Conservation (phyloP, 1,140 invertebrate genomes). For the Coboldia fuscipes region DNA sequence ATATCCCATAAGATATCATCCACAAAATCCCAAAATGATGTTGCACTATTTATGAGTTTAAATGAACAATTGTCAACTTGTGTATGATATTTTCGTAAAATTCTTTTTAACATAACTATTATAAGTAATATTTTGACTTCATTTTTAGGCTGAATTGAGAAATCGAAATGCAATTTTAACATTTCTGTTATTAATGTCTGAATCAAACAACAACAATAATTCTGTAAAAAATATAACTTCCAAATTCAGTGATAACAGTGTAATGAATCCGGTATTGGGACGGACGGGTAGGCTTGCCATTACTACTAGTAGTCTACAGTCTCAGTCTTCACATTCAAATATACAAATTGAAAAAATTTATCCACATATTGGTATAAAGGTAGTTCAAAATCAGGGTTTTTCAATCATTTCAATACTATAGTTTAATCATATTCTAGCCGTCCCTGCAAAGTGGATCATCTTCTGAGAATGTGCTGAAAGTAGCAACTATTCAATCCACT, state of each 20-base stretch:
- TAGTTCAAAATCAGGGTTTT: background rate
- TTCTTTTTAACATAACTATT: background rate
- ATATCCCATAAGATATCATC: constrained; percentile 7
- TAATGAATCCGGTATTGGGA: background rate
- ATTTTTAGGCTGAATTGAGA: constrained; percentile 3
- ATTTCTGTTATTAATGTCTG: constrained; percentile 8
- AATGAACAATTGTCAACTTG: constrained; percentile 7
- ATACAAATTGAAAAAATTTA: background rate
- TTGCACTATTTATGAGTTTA: constrained; percentile 5
- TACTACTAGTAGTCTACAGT: background rate
- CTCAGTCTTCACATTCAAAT: constrained; percentile 1
- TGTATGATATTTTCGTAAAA: constrained; percentile 4
- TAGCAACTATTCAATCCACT: background rate
- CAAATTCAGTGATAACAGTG: background rate
- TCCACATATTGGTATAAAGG: background rate
- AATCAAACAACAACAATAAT: constrained; percentile 5
- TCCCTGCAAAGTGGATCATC: background rate
- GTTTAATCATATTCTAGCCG: background rate
- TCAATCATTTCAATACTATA: background rate
- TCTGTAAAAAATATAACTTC: constrained; percentile 1
- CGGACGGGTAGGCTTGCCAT: background rate
- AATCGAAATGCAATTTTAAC: constrained; percentile 7
- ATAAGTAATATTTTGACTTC: background rate
- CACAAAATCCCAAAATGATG: constrained; percentile 3
- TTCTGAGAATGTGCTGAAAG: background rate